phyloP scores from a whole-genome alignment of 2,113 vertebrate genomes.

The Channa argus region DNA sequence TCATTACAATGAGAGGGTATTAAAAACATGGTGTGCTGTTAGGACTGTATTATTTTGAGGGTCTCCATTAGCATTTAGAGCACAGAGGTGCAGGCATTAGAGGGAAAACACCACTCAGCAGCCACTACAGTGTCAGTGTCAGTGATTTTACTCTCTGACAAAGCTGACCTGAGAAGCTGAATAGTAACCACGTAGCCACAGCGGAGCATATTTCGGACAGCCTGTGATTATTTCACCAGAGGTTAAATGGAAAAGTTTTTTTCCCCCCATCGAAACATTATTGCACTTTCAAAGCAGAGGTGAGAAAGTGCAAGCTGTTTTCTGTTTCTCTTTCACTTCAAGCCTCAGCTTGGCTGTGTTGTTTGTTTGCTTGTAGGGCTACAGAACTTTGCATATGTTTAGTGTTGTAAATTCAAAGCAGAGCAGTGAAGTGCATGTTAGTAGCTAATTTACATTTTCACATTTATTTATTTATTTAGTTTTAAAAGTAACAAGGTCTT shows the following conservation, averaged over 20 bases:
- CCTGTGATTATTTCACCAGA: slow-evolving; percentile 52
- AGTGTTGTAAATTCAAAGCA: slow-evolving; percentile 20
- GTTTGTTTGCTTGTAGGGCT: slow-evolving; percentile 24
- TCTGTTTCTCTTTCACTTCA: slow-evolving; percentile 18
- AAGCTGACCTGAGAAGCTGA: slow-evolving; percentile 31
- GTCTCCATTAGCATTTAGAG: slow-evolving; percentile 56
- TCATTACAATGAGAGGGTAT: slow-evolving; percentile 56
- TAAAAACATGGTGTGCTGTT: slow-evolving; percentile 53
- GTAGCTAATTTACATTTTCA: slow-evolving; percentile 23
- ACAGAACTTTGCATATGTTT: slow-evolving; percentile 31
- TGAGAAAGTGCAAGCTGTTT: slow-evolving; percentile 5
- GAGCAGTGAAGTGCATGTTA: background rate
- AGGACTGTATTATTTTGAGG: slow-evolving; percentile 45
- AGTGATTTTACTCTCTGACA: slow-evolving; percentile 37
- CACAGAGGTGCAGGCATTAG: slow-evolving; percentile 50
- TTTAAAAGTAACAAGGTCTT: too few relatives aligned
- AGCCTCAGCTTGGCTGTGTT: slow-evolving; percentile 25
- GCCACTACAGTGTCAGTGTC: slow-evolving; percentile 46
- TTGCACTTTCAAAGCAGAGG: slow-evolving; percentile 17
- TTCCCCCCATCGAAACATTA: slow-evolving; percentile 23
- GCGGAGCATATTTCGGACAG: slow-evolving; percentile 40
- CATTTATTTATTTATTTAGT: too few relatives aligned
- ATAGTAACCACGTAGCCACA: slow-evolving; percentile 34
- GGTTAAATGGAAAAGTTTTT: slow-evolving; percentile 64
- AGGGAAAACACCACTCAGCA: slow-evolving; percentile 57